A percentile compares a stretch with the other conserved stretches of the same genome.
Conservation (phyloP, 2,797 vertebrate genomes). For the Chelon auratus region DNA sequence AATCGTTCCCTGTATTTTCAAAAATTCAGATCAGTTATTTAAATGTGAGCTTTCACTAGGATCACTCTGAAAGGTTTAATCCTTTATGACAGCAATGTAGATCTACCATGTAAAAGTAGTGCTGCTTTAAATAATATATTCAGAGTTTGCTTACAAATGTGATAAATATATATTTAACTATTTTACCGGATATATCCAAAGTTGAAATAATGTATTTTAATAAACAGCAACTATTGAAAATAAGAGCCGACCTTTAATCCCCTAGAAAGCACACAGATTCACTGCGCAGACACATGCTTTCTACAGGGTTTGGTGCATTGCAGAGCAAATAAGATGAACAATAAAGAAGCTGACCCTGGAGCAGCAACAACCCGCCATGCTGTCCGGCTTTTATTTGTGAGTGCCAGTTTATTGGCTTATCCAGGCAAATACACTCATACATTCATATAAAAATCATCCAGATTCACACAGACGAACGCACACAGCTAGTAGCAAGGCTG, state of each 20-base stretch:
- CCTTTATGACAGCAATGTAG: neutral
- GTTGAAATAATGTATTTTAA: neutral
- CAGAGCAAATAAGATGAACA: conserved; percentile 39
- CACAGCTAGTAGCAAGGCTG: neutral
- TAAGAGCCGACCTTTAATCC: neutral
- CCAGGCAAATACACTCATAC: conserved; percentile 7
- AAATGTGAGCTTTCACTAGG: no score
- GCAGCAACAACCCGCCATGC: conserved; percentile 26
- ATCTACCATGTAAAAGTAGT: neutral
- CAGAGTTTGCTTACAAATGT: neutral
- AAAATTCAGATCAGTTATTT: neutral
- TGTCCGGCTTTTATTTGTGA: conserved; percentile 35
- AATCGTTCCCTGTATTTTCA: neutral
- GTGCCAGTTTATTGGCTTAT: conserved; percentile 39
- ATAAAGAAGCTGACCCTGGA: conserved; percentile 37
- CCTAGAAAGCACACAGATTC: neutral
- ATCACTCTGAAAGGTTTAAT: neutral
- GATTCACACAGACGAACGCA: neutral
- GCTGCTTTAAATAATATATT: neutral
- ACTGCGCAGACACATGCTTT: neutral
- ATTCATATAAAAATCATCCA: neutral
- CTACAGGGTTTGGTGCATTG: conserved; percentile 33
- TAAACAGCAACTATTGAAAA: neutral
- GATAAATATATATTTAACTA: neutral
- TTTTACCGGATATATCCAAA: neutral